These are phyloP conservation scores for Laupala kohalensis DNA, from an alignment of 1,140 invertebrate species.

Conservation along the genomic window DNA sequence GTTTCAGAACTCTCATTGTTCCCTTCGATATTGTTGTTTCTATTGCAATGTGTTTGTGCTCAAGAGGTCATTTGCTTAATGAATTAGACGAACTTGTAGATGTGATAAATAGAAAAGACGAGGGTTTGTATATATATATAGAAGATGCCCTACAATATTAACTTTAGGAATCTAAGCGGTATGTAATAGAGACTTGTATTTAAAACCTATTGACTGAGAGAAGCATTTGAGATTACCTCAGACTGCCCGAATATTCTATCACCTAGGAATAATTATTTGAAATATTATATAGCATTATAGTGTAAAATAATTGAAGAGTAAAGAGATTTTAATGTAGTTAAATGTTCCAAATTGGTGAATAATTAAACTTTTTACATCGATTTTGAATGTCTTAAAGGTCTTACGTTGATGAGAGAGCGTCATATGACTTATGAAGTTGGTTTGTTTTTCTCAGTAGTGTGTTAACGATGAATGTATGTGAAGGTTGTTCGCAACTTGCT, in stretches of 20 bases:
- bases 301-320: neutral
- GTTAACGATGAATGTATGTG: neutral
- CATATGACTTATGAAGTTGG: neutral
- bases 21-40: neutral
- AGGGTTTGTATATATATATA: neutral
- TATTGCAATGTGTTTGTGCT: neutral
- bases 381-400: conserved; percentile 6
- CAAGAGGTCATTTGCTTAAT: neutral
- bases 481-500: neutral
- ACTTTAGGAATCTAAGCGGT: neutral
- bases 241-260: conserved; percentile 4
- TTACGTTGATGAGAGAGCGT: neutral
- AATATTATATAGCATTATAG: conserved; percentile 8
- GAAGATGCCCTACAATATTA: neutral
- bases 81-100: neutral
- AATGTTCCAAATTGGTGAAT: conserved; percentile 6
- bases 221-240: neutral
- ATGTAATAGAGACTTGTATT: neutral
- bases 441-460: neutral
- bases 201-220: neutral
- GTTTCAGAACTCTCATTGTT: neutral
- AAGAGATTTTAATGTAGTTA: conserved; percentile 1
- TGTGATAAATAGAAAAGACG: conserved; percentile 1
- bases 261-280: conserved; percentile 2
- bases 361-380: conserved; percentile 12